Evolutionary conservation across 2,797 vertebrate species (phyloP).

Genomic region (Pseudocheirus occidentalis): DNA sequence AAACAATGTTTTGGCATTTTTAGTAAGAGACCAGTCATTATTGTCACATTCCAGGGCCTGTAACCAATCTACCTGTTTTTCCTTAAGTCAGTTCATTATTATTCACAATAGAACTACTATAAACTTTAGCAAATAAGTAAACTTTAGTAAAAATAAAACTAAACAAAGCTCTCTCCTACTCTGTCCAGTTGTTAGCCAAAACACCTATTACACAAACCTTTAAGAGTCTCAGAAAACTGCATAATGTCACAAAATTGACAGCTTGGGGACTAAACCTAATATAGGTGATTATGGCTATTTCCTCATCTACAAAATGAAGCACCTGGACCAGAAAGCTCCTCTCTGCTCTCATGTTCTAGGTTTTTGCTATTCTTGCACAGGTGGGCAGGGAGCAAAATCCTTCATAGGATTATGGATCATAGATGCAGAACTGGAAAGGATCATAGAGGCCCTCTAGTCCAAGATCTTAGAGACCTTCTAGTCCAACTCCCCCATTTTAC

Average conservation of each 20-base stretch:
- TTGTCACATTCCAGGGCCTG: background rate
- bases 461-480: background rate
- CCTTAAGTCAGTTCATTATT: background rate
- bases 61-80: background rate
- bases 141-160: no score
- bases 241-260: background rate
- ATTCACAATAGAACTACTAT: background rate
- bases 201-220: background rate
- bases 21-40: background rate
- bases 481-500: background rate
- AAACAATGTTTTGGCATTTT: background rate
- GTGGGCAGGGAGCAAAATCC: background rate
- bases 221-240: background rate
- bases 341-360: background rate
- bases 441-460: background rate
- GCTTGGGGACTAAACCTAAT: background rate
- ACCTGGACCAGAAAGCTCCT: no score
- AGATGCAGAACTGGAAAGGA: background rate
- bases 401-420: background rate
- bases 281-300: background rate
- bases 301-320: background rate
- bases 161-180: background rate
- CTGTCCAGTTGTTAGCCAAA: background rate
- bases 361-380: background rate
- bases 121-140: background rate